Percentiles rank a stretch among this genome's conserved stretches.
These are phyloP conservation scores for Apolygus lucorum DNA, from an alignment of 1,140 invertebrate species.

Conservation along the genomic window DNA sequence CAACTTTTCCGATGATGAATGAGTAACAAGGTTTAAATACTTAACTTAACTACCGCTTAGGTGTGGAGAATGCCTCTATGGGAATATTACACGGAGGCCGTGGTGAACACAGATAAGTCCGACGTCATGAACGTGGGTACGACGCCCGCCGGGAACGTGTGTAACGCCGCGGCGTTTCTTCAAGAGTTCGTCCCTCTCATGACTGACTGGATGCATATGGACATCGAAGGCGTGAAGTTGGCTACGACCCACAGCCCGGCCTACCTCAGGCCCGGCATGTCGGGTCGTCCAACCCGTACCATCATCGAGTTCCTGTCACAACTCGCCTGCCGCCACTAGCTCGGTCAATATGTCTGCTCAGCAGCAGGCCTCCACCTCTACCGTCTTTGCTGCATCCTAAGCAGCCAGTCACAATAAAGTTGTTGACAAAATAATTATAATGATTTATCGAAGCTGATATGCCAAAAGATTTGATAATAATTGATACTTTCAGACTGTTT, in stretches of 20 bases:
- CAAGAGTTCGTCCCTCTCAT: slow-evolving; percentile 47
- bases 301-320: slow-evolving; percentile 34
- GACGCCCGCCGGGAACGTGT: slow-evolving; percentile 43
- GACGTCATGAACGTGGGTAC: slow-evolving; percentile 38
- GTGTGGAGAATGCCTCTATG: slow-evolving; percentile 58
- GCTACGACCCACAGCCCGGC: slow-evolving; percentile 19
- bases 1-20: too few species aligned
- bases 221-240: slow-evolving; percentile 44
- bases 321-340: slow-evolving; percentile 26
- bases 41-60: neutral
- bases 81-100: slow-evolving; percentile 43
- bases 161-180: slow-evolving; percentile 49
- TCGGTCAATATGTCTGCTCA: too few species aligned
- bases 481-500: too few species aligned
- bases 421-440: too few species aligned
- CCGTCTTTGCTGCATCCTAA: too few species aligned
- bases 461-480: too few species aligned
- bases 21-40: too few species aligned
- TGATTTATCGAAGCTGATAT: too few species aligned
- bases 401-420: too few species aligned
- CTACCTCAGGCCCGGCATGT: slow-evolving; percentile 32
- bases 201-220: slow-evolving; percentile 50
- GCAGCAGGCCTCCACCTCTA: too few species aligned
- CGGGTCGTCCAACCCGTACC: slow-evolving; percentile 32
- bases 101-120: slow-evolving; percentile 13